Evolutionary conservation across 2,888 invertebrate genomes (phyloP), one percentile per base, ranked within the genome.

Genomic region (Cephalotes varians): DNA sequence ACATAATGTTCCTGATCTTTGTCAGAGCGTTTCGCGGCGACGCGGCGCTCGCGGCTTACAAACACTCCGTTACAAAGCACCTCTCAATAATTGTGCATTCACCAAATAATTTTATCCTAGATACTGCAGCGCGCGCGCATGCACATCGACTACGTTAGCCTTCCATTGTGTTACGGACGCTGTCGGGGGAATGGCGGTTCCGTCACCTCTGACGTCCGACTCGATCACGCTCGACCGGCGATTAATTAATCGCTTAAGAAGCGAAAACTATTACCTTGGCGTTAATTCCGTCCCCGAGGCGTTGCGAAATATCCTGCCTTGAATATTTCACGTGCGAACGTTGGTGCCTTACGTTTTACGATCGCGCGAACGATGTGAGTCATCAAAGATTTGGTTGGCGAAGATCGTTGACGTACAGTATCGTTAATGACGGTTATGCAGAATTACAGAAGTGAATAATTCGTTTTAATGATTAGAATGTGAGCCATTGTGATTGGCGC

Each of bases 41-140:
- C 34, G 44, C 56, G n/a, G 81, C 82, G 89, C 86, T 80, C 76
- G 87, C 82, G 87, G 88, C 85, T 83, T 83, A 85, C 87, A 82
- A 81, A 86, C 87, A 84, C 54, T 82, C 71, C 84, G 87, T 87
- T 89, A 87, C 87, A 89, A 87, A 89, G 87, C 89, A 76, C 71
- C 81, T 85, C 89, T 87, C 87, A 89, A 87, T 89, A 89, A 89
- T 89, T 89, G 89, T 85, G 87, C 89, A 89, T 84, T 86, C 86
- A 89, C 89, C 89, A 89, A 89, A 89, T 89, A 89, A 89, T 89
- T 89, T 85, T 87, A 89, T 89, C 85, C 83, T 82, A n/a, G 51
- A 18, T 31, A 69, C 67, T 72, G 72, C 71, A 44, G 81, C 72
- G 73, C 49, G 47, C 65, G 51, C 54, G 21, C 15, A 58, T 44